Percentiles rank a stretch among this genome's conserved stretches.
These are phyloP conservation scores for Coturnix japonica DNA, from an alignment of 2,113 vertebrate species.

Conservation along the genomic window DNA sequence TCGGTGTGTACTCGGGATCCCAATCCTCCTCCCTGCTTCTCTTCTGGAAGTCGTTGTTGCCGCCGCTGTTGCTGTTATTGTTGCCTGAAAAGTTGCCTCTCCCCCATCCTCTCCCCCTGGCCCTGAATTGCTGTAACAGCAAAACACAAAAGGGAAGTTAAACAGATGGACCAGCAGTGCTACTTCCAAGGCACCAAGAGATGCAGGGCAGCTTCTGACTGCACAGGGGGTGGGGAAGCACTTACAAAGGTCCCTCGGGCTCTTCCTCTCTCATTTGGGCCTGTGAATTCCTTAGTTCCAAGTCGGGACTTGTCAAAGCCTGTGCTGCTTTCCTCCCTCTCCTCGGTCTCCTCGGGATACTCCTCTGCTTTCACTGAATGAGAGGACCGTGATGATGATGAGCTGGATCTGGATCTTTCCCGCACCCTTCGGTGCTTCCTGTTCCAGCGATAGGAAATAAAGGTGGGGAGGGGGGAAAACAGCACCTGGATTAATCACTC, in stretches of 20 bases:
- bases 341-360: slow-evolving; percentile 80
- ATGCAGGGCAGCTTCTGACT: background rate
- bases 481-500: background rate
- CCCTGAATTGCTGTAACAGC: slow-evolving; percentile 81
- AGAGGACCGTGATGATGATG: slow-evolving; percentile 91
- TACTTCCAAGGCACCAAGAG: background rate
- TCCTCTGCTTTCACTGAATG: slow-evolving; percentile 85
- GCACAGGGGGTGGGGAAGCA: background rate
- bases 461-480: background rate
- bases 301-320: slow-evolving; percentile 84
- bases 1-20: slow-evolving; percentile 92
- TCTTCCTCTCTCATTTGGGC: slow-evolving; percentile 81
- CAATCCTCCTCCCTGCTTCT: slow-evolving; percentile 87
- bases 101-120: slow-evolving; percentile 92
- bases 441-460: background rate
- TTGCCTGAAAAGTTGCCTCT: slow-evolving; percentile 86
- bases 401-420: slow-evolving; percentile 91
- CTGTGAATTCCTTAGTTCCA: slow-evolving; percentile 82
- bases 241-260: slow-evolving; percentile 91
- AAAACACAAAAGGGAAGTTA: fast-evolving
- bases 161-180: fast-evolving
- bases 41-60: slow-evolving; percentile 80
- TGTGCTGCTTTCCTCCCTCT: slow-evolving; percentile 82
- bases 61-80: slow-evolving; percentile 79
- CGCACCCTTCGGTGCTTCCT: slow-evolving; percentile 91